A percentile compares a stretch with the other conserved stretches of the same genome.
Conservation (phyloP, 2,113 vertebrate species). For the Nanger granti region DNA sequence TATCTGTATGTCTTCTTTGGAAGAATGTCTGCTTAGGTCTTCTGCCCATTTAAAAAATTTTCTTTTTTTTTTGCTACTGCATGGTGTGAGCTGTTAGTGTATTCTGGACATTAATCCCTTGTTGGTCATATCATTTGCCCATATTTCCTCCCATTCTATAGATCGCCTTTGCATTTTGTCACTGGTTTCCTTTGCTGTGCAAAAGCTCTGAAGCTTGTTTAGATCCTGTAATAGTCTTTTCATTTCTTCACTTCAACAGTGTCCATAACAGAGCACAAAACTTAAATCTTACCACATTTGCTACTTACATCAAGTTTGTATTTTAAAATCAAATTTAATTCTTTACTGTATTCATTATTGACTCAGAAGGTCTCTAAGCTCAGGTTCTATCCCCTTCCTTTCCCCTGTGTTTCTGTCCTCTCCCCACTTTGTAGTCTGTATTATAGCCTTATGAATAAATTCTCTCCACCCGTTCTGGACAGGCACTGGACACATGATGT, state of each 20-base stretch:
- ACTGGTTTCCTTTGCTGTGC: not conserved
- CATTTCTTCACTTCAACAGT: not conserved
- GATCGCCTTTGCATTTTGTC: not conserved
- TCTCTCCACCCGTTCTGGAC: not conserved
- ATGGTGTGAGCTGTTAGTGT: not conserved
- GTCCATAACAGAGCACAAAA: not conserved
- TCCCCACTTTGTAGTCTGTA: not conserved
- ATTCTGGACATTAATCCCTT: not conserved
- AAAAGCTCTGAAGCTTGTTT: not conserved
- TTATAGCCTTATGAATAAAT: not conserved
- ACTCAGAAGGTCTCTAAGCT: not conserved
- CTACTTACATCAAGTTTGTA: not conserved
- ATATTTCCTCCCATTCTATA: not conserved
- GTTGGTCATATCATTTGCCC: not conserved
- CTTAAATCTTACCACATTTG: not conserved
- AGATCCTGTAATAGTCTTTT: not conserved
- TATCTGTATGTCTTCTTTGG: not conserved
- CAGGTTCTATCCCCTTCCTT: not conserved
- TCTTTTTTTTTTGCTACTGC: not conserved
- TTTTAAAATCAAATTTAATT: not conserved
- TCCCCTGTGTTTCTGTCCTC: not conserved
- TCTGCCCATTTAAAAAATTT: not conserved
- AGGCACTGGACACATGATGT: not conserved
- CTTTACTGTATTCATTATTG: not conserved
- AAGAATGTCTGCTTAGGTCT: not conserved